phyloP scores from a whole-genome alignment of 2,888 invertebrate genomes.

The Odontothrips loti region DNA sequence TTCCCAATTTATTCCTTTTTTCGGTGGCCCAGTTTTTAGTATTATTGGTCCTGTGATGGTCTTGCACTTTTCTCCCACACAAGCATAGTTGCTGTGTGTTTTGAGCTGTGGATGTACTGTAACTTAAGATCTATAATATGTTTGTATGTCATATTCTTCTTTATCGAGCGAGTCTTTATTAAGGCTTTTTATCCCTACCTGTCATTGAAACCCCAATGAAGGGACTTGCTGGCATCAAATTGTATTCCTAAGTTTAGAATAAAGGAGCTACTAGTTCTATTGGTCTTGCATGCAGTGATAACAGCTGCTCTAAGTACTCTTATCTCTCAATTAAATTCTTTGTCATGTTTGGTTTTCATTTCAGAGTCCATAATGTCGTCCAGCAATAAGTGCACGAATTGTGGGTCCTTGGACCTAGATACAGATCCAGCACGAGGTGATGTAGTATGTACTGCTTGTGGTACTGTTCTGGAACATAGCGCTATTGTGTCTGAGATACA shows the following conservation, averaged over 20 bases:
- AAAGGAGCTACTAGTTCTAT: no score
- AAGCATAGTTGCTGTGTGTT: not conserved
- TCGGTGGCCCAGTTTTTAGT: no score
- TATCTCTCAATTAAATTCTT: not conserved
- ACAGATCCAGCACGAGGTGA: slow-evolving; percentile 92
- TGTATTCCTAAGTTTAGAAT: no score
- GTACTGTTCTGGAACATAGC: slow-evolving; percentile 91
- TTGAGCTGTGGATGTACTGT: not conserved
- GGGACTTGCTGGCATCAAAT: no score
- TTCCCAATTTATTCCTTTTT: no score
- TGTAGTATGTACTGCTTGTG: slow-evolving; percentile 93
- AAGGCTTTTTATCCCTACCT: no score
- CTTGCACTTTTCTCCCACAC: not conserved
- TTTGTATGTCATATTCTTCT: not conserved
- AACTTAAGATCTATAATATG: not conserved
- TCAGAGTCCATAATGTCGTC: slow-evolving; percentile 46
- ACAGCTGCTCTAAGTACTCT: no score
- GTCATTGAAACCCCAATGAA: no score
- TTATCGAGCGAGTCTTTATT: not conserved
- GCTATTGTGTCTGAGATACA: slow-evolving; percentile 95
- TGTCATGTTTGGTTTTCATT: slow-evolving; percentile 25
- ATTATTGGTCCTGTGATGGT: no score
- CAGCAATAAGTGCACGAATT: slow-evolving; percentile 78
- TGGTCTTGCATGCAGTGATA: no score
- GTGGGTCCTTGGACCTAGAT: slow-evolving; percentile 88